Evolutionary conservation across 2,888 invertebrate species (phyloP).

Genomic region (Pachliopta kotzebuea): DNA sequence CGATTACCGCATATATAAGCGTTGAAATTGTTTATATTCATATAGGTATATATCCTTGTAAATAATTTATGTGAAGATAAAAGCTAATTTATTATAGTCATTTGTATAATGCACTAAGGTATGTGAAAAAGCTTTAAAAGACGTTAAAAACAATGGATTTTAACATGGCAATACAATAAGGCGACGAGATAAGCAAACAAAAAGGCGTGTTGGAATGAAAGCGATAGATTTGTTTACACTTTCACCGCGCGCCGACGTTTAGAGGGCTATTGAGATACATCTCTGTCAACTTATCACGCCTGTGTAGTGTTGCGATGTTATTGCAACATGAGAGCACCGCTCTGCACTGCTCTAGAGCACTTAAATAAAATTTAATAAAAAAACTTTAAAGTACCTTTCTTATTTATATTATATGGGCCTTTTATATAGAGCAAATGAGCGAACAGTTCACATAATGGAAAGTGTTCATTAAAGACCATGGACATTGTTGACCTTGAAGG

Average conservation of each 20-base stretch:
- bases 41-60: background rate
- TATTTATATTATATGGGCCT: too few species aligned
- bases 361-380: too few species aligned
- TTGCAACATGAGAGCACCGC: conserved; percentile 4
- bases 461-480: too few species aligned
- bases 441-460: too few species aligned
- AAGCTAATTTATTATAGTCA: background rate
- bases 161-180: background rate
- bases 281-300: conserved; percentile 40
- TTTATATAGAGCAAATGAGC: too few species aligned
- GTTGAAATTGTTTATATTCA: background rate
- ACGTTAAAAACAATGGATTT: background rate
- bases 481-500: too few species aligned
- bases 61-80: background rate
- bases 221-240: conserved; percentile 62
- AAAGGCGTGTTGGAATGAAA: conserved; percentile 44
- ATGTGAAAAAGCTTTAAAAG: conserved; percentile 5
- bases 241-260: conserved; percentile 52
- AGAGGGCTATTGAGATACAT: conserved; percentile 54
- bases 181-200: conserved; percentile 39
- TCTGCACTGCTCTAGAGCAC: background rate
- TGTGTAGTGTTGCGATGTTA: conserved; percentile 6
- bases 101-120: background rate
- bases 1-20: background rate
- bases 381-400: too few species aligned